Base-by-base conservation (phyloP, 1,140 invertebrate genomes). In the Zaprionus ghesquierei region DNA sequence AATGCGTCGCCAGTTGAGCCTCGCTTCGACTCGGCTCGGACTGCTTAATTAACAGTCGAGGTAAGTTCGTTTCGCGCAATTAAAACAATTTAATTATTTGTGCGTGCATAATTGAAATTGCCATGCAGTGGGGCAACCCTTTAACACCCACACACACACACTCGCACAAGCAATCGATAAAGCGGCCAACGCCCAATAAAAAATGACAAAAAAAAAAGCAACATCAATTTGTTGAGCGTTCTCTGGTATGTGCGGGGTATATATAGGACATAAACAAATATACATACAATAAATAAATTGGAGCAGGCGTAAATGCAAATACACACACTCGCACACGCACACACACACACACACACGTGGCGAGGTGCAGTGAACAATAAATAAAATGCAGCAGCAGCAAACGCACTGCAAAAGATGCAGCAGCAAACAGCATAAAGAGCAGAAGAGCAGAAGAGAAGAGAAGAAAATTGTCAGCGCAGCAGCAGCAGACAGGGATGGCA, bases 231-330 rank as follows among this genome's bases (percentile, higher is more conserved):
- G 76, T 87, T 82, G 79, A 86, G 84, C 82, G 72, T 81, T 31
- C n/a, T 31, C 31, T 31, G 31, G 18, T 31, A 18, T 46, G 22
- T 46, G 1, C 41, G 18, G 8, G 20, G 10, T 20, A 29, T 89
- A 87, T 82, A 89, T 87, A 86, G 74, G 63, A 86, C 80, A 86
- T 85, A 86, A 86, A 86, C 81, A 86, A 86, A 86, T 86, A 86
- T 81, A 86, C 81, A 86, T 86, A 82, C 82, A 82, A 87, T 87
- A 87, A 87, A 87, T 87, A 89, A 87, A 87, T 87, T 87, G 82
- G 82, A 87, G 84, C 82, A 86, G 79, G 82, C 82, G 82, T 86
- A 86, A 86, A 86, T 86, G 64, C 82, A 79, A 87, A 79, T 66
- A 74, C 75, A 81, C 69, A 81, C 71, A 79, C 53, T 15, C 53